These are phyloP conservation scores for Epinephelus lanceolatus DNA, from an alignment of 2,113 vertebrate species.

Conservation along the genomic window DNA sequence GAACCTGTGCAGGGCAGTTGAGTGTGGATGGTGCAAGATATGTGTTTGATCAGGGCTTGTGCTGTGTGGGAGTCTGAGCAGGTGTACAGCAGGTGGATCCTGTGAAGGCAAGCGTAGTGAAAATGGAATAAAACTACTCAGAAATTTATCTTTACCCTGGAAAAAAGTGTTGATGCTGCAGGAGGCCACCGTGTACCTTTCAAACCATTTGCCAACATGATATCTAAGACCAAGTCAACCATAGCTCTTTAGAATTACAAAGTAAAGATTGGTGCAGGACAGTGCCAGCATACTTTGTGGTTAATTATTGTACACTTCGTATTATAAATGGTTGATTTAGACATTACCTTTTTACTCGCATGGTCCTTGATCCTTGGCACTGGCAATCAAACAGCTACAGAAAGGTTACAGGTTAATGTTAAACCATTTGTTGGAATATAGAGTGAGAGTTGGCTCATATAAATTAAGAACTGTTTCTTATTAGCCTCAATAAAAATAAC, in stretches of 20 bases:
- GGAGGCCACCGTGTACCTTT: not conserved
- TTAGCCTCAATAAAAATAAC: too few species aligned
- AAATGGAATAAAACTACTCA: not conserved
- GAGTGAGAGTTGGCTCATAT: not conserved
- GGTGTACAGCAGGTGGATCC: slow-evolving; percentile 19
- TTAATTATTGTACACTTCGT: not conserved
- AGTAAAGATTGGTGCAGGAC: too few species aligned
- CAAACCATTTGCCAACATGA: not conserved
- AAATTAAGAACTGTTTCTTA: too few species aligned
- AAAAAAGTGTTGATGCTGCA: not conserved
- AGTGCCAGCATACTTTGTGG: not conserved
- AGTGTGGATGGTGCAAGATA: slow-evolving; percentile 36
- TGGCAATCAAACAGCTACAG: not conserved
- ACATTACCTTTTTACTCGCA: not conserved
- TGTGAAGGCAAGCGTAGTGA: not conserved
- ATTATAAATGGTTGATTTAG: not conserved
- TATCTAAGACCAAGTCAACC: not conserved
- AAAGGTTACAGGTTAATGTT: not conserved
- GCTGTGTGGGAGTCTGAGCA: slow-evolving; percentile 51
- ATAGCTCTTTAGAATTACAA: not conserved
- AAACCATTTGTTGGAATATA: not conserved
- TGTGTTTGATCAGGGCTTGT: slow-evolving; percentile 36
- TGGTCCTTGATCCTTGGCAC: not conserved
- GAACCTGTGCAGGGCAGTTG: slow-evolving; percentile 61
- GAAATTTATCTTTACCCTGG: not conserved